Evolutionary conservation across 2,888 invertebrate genomes (phyloP), one percentile per base, ranked within the genome.

Genomic region (Antheraea assamensis): DNA sequence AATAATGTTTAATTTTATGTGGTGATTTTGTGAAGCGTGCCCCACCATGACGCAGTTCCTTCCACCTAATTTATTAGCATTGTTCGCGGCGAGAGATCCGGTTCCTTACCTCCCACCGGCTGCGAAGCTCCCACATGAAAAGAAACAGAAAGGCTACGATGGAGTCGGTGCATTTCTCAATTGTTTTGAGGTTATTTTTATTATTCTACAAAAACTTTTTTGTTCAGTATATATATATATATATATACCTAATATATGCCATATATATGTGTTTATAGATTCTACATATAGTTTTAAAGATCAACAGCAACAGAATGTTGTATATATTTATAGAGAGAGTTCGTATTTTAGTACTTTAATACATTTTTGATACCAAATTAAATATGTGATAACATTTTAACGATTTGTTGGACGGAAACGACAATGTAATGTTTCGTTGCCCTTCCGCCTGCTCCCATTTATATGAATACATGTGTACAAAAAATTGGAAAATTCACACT

Each of bases 21-120:
- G 73, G 76, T 75, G 58, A 73, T 75, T 73, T 76, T 68, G 72
- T 76, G 77, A 74, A 74, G 78, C 76, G 77, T 79, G 76, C 74
- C 74, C 58, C 19, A 49, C 61, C 75, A 99, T 99, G 99, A 99
- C 99, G 87, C 99, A 99, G 95, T 99, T 98, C 96, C 95, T 99
- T 82, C 99, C 99, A 80, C 99, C 99, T 70, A 99, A 99, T 95
- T 96, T 99, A 81, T 95, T 99, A 89, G 99, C 99, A 72, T 95
- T 99, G 74, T 99, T 99, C 89, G 99, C 99, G 77, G 99, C 99
- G 42, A 96, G 99, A 84, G 99, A 99, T 85, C 99, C 99, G 0
- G 97, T 99, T 83, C 98, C 98, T 0, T 99, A 97, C 93, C 94
- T 99, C 83, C 98, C 99, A 74, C 99, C 99, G 27, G 97, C 97